Conservation (phyloP, 1,140 invertebrate genomes). For the Tigriopus japonicus region DNA sequence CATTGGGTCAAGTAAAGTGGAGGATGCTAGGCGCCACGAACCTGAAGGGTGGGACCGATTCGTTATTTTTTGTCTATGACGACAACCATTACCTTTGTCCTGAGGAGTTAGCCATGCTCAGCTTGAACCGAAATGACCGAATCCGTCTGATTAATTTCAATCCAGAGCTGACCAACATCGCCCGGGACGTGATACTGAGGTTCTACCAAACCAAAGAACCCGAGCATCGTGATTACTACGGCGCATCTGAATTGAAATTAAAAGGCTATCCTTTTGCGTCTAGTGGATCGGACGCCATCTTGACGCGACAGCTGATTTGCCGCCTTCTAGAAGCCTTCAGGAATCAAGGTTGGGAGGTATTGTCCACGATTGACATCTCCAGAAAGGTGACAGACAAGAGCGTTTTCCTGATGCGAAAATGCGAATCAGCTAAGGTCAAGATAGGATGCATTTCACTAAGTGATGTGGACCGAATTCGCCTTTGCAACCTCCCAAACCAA, state of each 20-base stretch:
- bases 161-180: neutral
- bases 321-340: neutral
- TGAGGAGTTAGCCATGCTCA: neutral
- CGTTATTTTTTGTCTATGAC: neutral
- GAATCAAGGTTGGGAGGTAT: neutral
- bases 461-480: neutral
- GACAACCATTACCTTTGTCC: neutral
- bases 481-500: neutral
- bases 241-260: neutral
- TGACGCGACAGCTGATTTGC: neutral
- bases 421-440: neutral
- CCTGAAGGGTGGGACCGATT: neutral
- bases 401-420: neutral
- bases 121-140: neutral
- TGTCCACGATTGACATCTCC: neutral
- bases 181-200: neutral
- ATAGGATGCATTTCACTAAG: neutral
- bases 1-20: neutral
- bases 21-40: neutral
- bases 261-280: neutral
- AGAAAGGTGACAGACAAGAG: neutral
- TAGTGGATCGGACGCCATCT: neutral
- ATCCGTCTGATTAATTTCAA: neutral
- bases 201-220: neutral
- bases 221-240: neutral